Conservation (phyloP, 2,113 vertebrate genomes). For the Sander vitreus region DNA sequence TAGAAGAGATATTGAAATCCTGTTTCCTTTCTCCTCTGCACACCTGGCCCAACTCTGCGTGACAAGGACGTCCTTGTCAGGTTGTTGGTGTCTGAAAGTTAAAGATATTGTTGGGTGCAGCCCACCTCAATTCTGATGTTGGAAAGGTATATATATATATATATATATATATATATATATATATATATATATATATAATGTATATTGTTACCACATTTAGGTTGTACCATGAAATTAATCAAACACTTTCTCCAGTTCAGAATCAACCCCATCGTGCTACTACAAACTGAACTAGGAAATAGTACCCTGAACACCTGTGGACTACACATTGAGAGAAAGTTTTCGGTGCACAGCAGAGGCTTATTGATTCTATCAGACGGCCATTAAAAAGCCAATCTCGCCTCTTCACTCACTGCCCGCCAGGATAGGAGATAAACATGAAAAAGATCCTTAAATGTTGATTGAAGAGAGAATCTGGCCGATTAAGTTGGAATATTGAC, state of each 20-base stretch:
- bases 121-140: no score
- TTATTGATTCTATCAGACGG: slow-evolving; percentile 50
- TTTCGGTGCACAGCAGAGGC: slow-evolving; percentile 21
- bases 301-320: slow-evolving; percentile 31
- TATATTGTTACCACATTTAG: background rate
- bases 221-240: background rate
- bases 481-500: slow-evolving; percentile 62
- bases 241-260: slow-evolving; percentile 2
- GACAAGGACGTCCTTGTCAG: background rate
- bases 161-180: no score
- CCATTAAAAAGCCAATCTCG: slow-evolving; percentile 45
- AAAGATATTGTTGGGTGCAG: no score
- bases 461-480: slow-evolving; percentile 50
- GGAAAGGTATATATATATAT: no score
- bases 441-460: slow-evolving; percentile 64
- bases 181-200: no score
- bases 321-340: slow-evolving; percentile 28
- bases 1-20: no score
- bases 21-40: no score
- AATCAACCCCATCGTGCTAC: background rate
- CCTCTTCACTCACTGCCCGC: slow-evolving; percentile 28
- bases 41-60: no score
- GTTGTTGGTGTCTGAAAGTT: background rate
- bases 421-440: slow-evolving; percentile 58
- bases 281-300: background rate